Base-by-base conservation (phyloP, 2,888 invertebrate species). In the Timandra comae region DNA sequence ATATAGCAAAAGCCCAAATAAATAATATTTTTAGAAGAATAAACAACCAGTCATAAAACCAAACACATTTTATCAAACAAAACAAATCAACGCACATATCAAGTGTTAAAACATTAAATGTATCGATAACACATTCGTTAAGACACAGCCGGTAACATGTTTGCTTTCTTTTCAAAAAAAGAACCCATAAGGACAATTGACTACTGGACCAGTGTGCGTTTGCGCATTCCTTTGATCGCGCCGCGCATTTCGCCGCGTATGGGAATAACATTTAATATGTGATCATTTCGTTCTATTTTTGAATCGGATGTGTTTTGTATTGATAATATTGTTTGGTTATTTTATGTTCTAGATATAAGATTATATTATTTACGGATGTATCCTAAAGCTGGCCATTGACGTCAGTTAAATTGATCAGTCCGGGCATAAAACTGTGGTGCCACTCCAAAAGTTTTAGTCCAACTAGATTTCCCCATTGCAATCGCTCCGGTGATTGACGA, bases 171-270 rank as follows among this genome's bases (percentile, higher is more conserved):
- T 56, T 50, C 51, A 60, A 66, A 71, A 69, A 79, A 80, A 79
- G 78, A 79, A 66, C 60, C 67, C 67, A 65, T 73, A 69, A 65
- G 56, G 61, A 64, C 58, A 50, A 61, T 61, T 59, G 69, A 68
- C 76, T 78, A 78, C 79, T 71, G 76, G 70, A 72, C 68, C 62
- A 63, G 63, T 63, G 35, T 27, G 40, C 43, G 34, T 40, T 30
- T 27, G 24, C 37, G 33, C 31, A 7, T 53, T 50, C 69, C n/a
- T 79, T 80, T 79, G 76, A 75, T 57, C 53, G 55, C 61, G 68
- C 73, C 62, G 43, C 40, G 24, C 21, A n/a, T 35, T 20, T 12
- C 47, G 43, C 51, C 56, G 46, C 19, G 24, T 40, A 40, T 28
- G 40, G 40, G 33, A 40, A 35, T 35, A 40, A 30, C 33, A 33